phyloP scores from a whole-genome alignment of 1,140 invertebrate species.

The Leucophenga varia region DNA sequence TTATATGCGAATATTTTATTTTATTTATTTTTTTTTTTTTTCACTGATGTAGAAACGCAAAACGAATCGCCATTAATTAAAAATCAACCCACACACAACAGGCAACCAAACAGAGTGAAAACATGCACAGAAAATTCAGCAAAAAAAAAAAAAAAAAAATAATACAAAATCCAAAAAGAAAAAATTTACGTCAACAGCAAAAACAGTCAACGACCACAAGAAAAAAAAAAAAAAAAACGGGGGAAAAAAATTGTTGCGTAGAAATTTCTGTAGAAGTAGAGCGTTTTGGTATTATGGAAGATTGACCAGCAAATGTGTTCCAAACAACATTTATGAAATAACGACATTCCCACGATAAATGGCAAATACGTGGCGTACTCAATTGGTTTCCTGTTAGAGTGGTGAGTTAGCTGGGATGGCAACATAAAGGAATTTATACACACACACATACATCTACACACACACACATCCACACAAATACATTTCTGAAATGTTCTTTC shows the following conservation, averaged over 20 bases:
- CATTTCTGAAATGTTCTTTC: too few relatives aligned
- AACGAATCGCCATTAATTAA: slow-evolving; percentile 43
- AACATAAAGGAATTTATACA: background rate
- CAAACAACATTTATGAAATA: slow-evolving; percentile 25
- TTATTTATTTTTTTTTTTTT: too few relatives aligned
- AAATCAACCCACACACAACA: slow-evolving; percentile 37
- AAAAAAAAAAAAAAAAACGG: slow-evolving; percentile 3
- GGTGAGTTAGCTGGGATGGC: background rate
- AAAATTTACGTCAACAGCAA: too few relatives aligned
- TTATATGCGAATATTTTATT: too few relatives aligned
- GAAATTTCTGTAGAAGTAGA: slow-evolving; percentile 3
- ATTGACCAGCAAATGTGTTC: slow-evolving; percentile 24
- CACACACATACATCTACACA: background rate
- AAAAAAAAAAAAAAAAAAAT: slow-evolving; percentile 22
- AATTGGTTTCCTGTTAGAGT: too few relatives aligned
- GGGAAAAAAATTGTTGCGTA: background rate
- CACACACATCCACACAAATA: background rate
- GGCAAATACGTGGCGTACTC: background rate
- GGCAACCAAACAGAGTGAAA: slow-evolving; percentile 4
- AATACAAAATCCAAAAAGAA: too few relatives aligned
- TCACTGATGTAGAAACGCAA: too few relatives aligned
- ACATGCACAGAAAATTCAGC: slow-evolving; percentile 30
- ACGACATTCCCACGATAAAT: too few relatives aligned
- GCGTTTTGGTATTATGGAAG: slow-evolving; percentile 11
- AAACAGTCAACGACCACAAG: slow-evolving; percentile 10